Evolutionary conservation across 2,888 invertebrate species (phyloP).

Genomic region (Rhagonycha lutea): DNA sequence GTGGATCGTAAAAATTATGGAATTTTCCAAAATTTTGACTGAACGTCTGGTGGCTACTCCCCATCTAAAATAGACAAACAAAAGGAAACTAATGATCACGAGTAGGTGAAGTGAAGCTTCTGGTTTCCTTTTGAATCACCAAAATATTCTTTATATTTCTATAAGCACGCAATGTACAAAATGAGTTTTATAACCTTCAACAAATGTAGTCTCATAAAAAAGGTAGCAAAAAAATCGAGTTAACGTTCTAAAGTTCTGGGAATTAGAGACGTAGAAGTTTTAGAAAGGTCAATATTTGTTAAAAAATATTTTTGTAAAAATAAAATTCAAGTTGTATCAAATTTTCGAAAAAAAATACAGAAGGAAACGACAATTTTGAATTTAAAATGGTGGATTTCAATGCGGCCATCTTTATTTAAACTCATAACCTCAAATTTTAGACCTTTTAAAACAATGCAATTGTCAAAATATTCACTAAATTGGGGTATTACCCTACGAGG

Average conservation of each 20-base stretch:
- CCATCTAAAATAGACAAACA: background rate
- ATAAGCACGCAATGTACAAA: constrained; percentile 6
- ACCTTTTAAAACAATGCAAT: too few relatives aligned
- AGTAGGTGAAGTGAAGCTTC: background rate
- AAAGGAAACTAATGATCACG: background rate
- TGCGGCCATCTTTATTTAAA: too few relatives aligned
- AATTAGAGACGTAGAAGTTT: background rate
- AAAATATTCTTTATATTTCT: background rate
- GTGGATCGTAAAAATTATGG: background rate
- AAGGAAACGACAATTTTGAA: too few relatives aligned
- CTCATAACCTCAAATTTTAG: too few relatives aligned
- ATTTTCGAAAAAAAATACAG: too few relatives aligned
- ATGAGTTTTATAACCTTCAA: constrained; percentile 13
- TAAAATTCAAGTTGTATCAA: too few relatives aligned
- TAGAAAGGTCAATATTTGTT: background rate
- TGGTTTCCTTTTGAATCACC: constrained; percentile 5
- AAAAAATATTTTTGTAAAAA: background rate
- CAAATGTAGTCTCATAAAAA: background rate
- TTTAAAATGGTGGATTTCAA: too few relatives aligned
- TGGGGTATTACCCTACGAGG: too few relatives aligned
- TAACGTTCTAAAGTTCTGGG: background rate
- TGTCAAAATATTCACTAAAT: too few relatives aligned
- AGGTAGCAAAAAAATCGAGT: background rate
- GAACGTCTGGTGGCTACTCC: background rate
- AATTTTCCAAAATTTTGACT: background rate